Evolutionary conservation across 30 jellyfish, hydroid and myxozoan genomes (phyloP).

Genomic region (Turritopsis dohrnii): DNA sequence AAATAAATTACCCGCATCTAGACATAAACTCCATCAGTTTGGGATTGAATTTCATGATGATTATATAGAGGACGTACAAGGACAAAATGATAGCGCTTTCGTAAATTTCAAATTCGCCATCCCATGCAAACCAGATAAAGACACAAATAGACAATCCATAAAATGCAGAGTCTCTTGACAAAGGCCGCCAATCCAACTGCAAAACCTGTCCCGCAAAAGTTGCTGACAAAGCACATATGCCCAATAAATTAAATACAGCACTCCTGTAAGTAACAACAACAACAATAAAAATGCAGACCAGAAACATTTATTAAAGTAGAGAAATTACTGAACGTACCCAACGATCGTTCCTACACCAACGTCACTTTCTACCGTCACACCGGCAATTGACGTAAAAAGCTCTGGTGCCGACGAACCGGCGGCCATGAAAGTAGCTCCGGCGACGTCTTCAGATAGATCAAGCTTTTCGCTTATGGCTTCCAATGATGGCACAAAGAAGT

Average conservation of each 20-base stretch:
- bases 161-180: slow-evolving; percentile 77
- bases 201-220: slow-evolving; percentile 96
- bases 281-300: not conserved
- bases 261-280: slow-evolving; percentile 52
- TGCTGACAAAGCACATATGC: slow-evolving; percentile 87
- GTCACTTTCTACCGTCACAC: slow-evolving; percentile 92
- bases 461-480: slow-evolving; percentile 84
- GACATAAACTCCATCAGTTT: slow-evolving; percentile 63
- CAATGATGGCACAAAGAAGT: slow-evolving; percentile 89
- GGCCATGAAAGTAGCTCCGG: slow-evolving; percentile 97
- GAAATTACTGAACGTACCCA: slow-evolving; percentile 46
- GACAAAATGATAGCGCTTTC: slow-evolving; percentile 69
- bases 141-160: slow-evolving; percentile 58
- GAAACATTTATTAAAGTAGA: not conserved
- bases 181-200: slow-evolving; percentile 88
- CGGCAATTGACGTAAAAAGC: slow-evolving; percentile 87
- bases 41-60: slow-evolving; percentile 71
- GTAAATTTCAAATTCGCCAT: slow-evolving; percentile 64
- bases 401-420: slow-evolving; percentile 98
- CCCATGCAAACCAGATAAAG: slow-evolving; percentile 80
- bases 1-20: slow-evolving; percentile 47
- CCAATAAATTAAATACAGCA: slow-evolving; percentile 91
- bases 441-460: slow-evolving; percentile 91
- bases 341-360: slow-evolving; percentile 96
- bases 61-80: slow-evolving; percentile 52